Percentiles rank a stretch among this genome's conserved stretches.
Conservation (phyloP, 1,140 invertebrate genomes). For the Ectropis grisescens region DNA sequence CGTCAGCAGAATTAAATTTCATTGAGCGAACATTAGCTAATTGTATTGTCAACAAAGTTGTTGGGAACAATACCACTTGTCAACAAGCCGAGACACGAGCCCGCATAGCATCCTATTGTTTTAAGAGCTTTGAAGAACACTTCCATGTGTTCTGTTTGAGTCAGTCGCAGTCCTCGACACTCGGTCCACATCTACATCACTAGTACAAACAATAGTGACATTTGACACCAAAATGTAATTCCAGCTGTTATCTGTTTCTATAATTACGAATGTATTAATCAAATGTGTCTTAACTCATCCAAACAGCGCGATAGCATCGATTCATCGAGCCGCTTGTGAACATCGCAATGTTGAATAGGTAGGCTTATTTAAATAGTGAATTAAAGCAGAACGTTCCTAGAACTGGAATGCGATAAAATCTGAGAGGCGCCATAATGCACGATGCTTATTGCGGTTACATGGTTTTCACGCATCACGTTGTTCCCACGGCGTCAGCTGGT, state of each 20-base stretch:
- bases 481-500: slow-evolving; percentile 60
- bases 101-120: slow-evolving; percentile 61
- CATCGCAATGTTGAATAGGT: no score
- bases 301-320: no score
- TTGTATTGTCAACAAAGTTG: slow-evolving; percentile 31
- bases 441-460: slow-evolving; percentile 2
- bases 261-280: no score
- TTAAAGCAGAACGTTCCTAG: no score
- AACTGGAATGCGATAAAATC: no score
- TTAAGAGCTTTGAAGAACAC: slow-evolving; percentile 30
- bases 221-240: no score
- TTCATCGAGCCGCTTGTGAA: no score
- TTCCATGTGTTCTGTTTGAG: slow-evolving; percentile 15
- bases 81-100: slow-evolving; percentile 20
- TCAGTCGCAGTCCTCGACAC: slow-evolving; percentile 10
- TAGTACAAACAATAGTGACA: no score
- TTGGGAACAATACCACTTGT: slow-evolving; percentile 14
- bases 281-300: no score
- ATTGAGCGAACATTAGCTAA: slow-evolving; percentile 32
- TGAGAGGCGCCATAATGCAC: slow-evolving; percentile 13
- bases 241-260: no score
- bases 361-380: no score
- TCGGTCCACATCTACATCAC: slow-evolving; percentile 1
- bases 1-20: slow-evolving; percentile 16
- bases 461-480: slow-evolving; percentile 22